Evolutionary conservation across 1,140 invertebrate genomes (phyloP).

Genomic region (Musca domestica): DNA sequence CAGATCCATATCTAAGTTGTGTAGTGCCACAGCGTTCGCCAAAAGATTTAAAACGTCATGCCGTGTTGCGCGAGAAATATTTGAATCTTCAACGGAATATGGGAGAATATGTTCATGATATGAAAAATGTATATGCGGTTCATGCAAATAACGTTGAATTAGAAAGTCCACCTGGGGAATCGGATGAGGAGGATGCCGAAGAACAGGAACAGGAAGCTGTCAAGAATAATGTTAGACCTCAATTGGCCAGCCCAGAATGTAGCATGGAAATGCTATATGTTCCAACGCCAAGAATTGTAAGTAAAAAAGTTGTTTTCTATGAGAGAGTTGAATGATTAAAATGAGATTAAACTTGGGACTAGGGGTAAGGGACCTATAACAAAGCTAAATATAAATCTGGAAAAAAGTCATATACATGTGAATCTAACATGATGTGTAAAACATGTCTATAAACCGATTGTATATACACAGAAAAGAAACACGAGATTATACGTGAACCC

Average conservation of each 20-base stretch:
- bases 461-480: no score
- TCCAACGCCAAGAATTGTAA: constrained; percentile 44
- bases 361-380: no score
- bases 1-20: constrained; percentile 40
- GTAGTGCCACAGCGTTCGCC: constrained; percentile 40
- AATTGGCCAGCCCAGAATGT: constrained; percentile 39
- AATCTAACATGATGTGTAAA: no score
- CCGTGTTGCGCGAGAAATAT: constrained; percentile 40
- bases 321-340: no score
- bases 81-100: constrained; percentile 28
- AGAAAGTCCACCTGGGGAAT: constrained; percentile 38
- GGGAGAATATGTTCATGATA: constrained; percentile 40
- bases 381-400: no score
- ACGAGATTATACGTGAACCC: no score
- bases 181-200: constrained; percentile 28
- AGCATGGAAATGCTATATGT: constrained; percentile 43
- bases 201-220: constrained; percentile 6
- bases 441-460: no score
- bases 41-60: constrained; percentile 35
- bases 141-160: constrained; percentile 37
- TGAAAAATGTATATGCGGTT: constrained; percentile 23
- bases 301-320: no score
- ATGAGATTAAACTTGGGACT: no score
- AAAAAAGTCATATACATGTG: no score
- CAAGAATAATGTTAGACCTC: constrained; percentile 35